Evolutionary conservation across 92 coral and sea anemone genomes (phyloP), one percentile per base, ranked within the genome.

Genomic region (Blastomussa wellsi): DNA sequence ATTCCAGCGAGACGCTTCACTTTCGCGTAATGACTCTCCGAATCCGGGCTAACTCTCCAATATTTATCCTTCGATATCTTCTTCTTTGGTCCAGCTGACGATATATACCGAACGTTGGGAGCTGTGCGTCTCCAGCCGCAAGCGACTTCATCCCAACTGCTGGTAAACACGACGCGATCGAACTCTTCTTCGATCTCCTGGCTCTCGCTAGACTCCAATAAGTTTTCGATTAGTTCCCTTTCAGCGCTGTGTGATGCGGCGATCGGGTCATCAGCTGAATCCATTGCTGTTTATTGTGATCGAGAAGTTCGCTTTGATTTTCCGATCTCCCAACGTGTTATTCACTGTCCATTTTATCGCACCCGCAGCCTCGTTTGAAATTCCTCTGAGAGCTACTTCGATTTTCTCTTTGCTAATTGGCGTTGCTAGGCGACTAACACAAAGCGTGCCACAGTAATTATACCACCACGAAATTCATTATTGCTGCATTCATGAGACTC

Each of bases 1-100:
- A 94, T 74, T 67, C 95, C 93, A 26, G 92, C 98, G 36, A 94
- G 92, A 59, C 92, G 91, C 89, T 90, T 94, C 24, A 94, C 98
- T 70, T 80, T 92, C 31, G 90, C 86, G 33, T 90, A 93, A 79
- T 94, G 92, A 76, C 87, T 90, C 77, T 94, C 98, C 7, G 85
- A 81, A 38, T 94, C 98, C 5, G 92, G 92, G 84, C 92, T 90
- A 42, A 73, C 44, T 60, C 87, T 87, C 14, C 87, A 77, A 41
- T 70, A 57, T 77, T 94, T 94, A 44, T 94, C 98, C 77, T 92
- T 94, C 16, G 65, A 57, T 13, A 92, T 37, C 83, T 90, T 94
- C 87, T 88, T 94, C 36, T 93, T 94, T 20, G 90, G 90, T 72
- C 92, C 95, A 26, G 83, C 78, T 1, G 90, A 90, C 14, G 93